Conservation (phyloP, 2,888 invertebrate species). For the Lasioglossum morio region DNA sequence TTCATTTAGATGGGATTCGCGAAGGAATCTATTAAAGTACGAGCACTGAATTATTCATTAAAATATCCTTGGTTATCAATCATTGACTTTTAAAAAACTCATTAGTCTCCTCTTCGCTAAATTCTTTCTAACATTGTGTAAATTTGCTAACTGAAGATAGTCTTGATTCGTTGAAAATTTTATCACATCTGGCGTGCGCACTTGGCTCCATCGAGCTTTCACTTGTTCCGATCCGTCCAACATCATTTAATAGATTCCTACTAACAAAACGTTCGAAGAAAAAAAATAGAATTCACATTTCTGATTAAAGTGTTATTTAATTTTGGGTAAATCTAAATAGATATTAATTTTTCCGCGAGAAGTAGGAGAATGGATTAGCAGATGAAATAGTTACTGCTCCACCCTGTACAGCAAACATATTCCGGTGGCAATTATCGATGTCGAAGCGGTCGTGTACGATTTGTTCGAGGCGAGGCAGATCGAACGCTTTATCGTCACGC, state of each 20-base stretch:
- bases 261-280: no score
- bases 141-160: no score
- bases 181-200: no score
- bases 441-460: not conserved
- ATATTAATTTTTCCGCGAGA: no score
- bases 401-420: not conserved
- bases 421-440: not conserved
- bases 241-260: no score
- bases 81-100: not conserved
- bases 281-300: no score
- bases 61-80: not conserved
- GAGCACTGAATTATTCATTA: not conserved
- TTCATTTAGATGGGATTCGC: not conserved
- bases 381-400: not conserved
- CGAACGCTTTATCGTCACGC: slow-evolving; percentile 20
- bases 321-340: no score
- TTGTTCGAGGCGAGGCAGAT: not conserved
- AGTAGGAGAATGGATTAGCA: not conserved
- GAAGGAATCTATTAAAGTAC: not conserved
- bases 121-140: not conserved
- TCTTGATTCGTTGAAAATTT: no score
- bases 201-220: no score
- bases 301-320: no score
- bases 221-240: no score
- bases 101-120: not conserved